Evolutionary conservation across 1,140 invertebrate species (phyloP), one percentile per base, ranked within the genome.

Genomic region (Tyrophagus putrescentiae): DNA sequence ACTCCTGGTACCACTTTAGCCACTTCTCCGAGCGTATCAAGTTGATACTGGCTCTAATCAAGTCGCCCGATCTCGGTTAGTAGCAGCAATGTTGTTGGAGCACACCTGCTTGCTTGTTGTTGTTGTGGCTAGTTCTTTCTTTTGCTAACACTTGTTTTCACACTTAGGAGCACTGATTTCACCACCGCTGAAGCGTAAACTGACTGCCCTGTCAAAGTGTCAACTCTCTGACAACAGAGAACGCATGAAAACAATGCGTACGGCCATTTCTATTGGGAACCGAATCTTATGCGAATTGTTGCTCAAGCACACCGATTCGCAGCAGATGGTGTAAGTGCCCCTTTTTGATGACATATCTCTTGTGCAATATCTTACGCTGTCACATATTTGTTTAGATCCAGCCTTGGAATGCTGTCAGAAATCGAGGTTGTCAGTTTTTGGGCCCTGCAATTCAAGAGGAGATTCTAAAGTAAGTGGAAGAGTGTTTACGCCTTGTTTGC

Each of bases 381-480:
- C 11, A 25, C 36, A 52, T n/a, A n/a, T 50, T 56, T 60, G 4
- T 4, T 29, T 23, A 91, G 87, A 54, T 84, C 87, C 6, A 91
- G 92, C 74, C 75, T 18, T 98, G 95, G 95, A 89, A 91, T 34
- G 93, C 94, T 45, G 93, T 98, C 3, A 73, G 95, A 60, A 87
- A 90, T 3, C 78, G 94, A 57, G 94, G 95, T 32, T 98, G 95
- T 72, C 95, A 98, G 72, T 98, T 98, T 74, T 80, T 98, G 16
- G 95, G 95, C n/a, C 93, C 93, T 65, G 82, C 82, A 66, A 64
- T 63, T 42, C 61, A 57, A 53, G 48, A 54, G 48, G 34, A 58
- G 34, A 13, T 52, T 28, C 53, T 52, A 13, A 21, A 41, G 27
- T 68, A 53, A 60, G 58, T 21, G 32, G n/a, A 6, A 54, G 5